phyloP scores from a whole-genome alignment of 1,140 invertebrate genomes.

The Acromyrmex heyeri region DNA sequence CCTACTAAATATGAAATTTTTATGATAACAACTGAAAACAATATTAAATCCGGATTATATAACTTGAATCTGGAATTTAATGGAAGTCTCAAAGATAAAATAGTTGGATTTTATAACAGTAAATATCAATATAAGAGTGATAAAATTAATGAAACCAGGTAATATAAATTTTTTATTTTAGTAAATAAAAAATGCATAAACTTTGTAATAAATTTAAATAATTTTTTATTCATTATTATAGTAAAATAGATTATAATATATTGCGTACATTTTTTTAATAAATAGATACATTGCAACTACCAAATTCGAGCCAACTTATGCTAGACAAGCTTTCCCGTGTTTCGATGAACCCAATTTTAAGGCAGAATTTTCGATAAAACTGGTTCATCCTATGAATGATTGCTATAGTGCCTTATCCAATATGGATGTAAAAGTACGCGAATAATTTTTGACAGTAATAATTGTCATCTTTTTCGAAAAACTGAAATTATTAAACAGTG shows the following conservation, averaged over 20 bases:
- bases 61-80: conserved; percentile 89
- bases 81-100: conserved; percentile 89
- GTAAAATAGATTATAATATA: neutral
- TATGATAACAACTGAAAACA: conserved; percentile 87
- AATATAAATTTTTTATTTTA: conserved; percentile 56
- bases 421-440: conserved; percentile 88
- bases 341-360: conserved; percentile 98
- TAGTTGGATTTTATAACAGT: conserved; percentile 94
- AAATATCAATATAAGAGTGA: conserved; percentile 87
- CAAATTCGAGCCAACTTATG: conserved; percentile 98
- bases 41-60: conserved; percentile 88
- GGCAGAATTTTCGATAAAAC: conserved; percentile 93
- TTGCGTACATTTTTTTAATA: conserved; percentile 11
- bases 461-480: neutral
- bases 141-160: conserved; percentile 88
- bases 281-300: conserved; percentile 93
- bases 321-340: conserved; percentile 96
- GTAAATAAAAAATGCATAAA: neutral
- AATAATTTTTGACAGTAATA: neutral
- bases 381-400: conserved; percentile 89
- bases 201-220: neutral
- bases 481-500: neutral
- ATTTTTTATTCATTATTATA: neutral
- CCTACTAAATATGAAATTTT: conserved; percentile 89
- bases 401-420: conserved; percentile 93